Conservation (phyloP, 2,113 vertebrate genomes). For the Gadus macrocephalus region DNA sequence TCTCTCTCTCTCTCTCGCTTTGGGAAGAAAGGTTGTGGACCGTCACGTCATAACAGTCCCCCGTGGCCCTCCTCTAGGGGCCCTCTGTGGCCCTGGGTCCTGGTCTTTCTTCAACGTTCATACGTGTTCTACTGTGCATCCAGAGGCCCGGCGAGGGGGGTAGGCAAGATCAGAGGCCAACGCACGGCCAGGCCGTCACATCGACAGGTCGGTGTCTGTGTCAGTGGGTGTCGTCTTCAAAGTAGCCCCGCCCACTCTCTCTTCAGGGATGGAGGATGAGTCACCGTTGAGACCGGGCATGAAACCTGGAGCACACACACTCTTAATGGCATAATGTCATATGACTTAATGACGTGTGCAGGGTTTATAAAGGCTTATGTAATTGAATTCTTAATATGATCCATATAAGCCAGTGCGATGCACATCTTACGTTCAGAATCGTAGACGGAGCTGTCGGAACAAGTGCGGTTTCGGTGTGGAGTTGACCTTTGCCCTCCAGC, state of each 20-base stretch:
- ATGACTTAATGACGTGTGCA: neutral
- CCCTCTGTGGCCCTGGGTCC: neutral
- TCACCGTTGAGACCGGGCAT: conserved; percentile 43
- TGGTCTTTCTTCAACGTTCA: neutral
- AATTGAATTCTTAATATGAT: too few species aligned
- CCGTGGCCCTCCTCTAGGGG: too few species aligned
- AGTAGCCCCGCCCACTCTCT: conserved; percentile 32
- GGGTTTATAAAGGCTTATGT: too few species aligned
- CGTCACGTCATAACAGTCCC: too few species aligned
- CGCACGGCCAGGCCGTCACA: conserved; percentile 28
- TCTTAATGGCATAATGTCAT: too few species aligned
- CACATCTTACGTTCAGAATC: conserved; percentile 45
- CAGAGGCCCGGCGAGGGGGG: neutral
- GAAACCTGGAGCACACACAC: conserved; percentile 36
- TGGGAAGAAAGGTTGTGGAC: too few species aligned
- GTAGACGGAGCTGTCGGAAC: conserved; percentile 57
- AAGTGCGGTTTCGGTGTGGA: conserved; percentile 51
- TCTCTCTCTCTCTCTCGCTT: too few species aligned
- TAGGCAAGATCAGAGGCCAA: too few species aligned
- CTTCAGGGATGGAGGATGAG: conserved; percentile 54
- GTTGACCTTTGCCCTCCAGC: conserved; percentile 46
- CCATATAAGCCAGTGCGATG: neutral
- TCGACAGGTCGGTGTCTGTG: conserved; percentile 62
- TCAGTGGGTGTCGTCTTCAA: conserved; percentile 55
- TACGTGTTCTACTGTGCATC: neutral